These are phyloP conservation scores for Megaleporinus macrocephalus DNA, from an alignment of 2,113 vertebrate species.

Conservation along the genomic window DNA sequence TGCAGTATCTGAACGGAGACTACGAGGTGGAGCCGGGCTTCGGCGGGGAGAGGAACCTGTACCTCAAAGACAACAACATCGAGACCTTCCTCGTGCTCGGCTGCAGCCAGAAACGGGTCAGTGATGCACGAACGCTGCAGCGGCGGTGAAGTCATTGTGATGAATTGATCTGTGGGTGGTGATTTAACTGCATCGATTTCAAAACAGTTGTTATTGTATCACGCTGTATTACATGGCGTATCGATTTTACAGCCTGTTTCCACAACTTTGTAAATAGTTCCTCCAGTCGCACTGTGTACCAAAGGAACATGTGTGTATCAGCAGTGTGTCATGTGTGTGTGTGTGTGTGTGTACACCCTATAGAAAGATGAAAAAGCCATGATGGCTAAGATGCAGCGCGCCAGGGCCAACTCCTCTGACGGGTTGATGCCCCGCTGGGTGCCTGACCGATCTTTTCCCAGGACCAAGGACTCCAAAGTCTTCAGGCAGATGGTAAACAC, in stretches of 20 bases:
- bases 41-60: conserved; percentile 90
- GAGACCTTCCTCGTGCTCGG: conserved; percentile 94
- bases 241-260: no score
- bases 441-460: conserved; percentile 89
- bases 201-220: no score
- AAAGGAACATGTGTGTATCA: no score
- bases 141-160: no score
- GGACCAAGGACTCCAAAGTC: conserved; percentile 94
- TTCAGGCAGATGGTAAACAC: conserved; percentile 96
- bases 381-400: conserved; percentile 92
- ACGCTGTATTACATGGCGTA: no score
- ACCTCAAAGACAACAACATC: conserved; percentile 93
- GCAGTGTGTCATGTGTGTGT: neutral
- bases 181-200: neutral
- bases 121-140: conserved; percentile 33
- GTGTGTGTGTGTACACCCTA: conserved; percentile 35
- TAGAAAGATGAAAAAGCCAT: conserved; percentile 97
- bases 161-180: neutral
- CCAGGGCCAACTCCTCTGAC: conserved; percentile 87
- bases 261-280: no score
- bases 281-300: no score
- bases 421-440: conserved; percentile 92
- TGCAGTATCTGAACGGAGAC: conserved; percentile 93
- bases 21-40: conserved; percentile 93
- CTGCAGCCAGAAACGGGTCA: conserved; percentile 94